Evolutionary conservation across 2,797 vertebrate genomes (phyloP).

Genomic region (Bucorvus abyssinicus): DNA sequence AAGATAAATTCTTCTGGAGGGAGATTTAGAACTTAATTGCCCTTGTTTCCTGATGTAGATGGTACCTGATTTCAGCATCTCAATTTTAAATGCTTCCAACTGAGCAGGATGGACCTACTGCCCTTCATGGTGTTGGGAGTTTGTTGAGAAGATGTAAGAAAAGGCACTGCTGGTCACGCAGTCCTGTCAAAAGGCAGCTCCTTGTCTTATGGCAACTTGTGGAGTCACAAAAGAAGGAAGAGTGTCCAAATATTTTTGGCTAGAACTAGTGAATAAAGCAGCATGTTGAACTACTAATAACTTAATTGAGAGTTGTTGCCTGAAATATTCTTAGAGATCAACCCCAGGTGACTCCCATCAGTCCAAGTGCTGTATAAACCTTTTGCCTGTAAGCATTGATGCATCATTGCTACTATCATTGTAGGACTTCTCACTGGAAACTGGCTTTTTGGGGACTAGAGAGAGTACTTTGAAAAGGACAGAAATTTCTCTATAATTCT

Average conservation of each 20-base stretch:
- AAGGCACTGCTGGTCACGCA: not conserved
- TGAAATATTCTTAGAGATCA: not conserved
- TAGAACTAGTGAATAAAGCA: not conserved
- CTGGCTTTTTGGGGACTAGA: not conserved
- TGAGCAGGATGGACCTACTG: not conserved
- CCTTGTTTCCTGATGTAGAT: not conserved
- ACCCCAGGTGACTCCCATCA: not conserved
- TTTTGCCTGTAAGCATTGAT: not conserved
- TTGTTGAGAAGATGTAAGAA: not conserved
- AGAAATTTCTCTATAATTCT: not conserved
- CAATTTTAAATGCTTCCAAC: not conserved
- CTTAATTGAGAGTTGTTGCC: not conserved
- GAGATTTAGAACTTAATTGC: not conserved
- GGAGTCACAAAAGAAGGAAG: not conserved
- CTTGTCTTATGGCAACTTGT: not conserved
- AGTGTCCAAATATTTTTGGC: not conserved
- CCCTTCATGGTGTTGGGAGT: not conserved
- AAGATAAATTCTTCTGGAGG: not conserved
- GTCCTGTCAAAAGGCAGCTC: not conserved
- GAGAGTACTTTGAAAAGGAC: not conserved
- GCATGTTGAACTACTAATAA: not conserved
- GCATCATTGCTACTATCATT: not conserved
- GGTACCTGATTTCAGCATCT: not conserved
- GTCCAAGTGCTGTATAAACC: rapidly evolving
- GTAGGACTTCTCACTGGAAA: not conserved